A percentile compares a stretch with the other conserved stretches of the same genome.
phyloP scores from a whole-genome alignment of 2,888 invertebrate genomes.

The Drosophila testacea region DNA sequence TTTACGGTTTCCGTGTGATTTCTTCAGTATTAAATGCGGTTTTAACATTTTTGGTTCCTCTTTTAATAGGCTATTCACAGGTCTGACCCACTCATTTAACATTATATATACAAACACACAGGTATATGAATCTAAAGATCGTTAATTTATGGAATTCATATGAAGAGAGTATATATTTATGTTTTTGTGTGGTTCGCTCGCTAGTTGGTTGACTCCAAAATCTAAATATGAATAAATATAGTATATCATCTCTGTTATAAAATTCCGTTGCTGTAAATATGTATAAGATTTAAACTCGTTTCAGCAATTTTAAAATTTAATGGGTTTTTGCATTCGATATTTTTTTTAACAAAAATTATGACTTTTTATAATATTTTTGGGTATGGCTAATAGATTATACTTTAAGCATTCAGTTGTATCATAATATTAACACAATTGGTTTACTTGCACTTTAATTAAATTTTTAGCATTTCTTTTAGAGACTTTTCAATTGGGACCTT shows the following conservation, averaged over 20 bases:
- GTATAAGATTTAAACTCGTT: too few relatives aligned
- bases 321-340: too few relatives aligned
- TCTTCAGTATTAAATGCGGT: neutral
- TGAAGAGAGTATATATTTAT: neutral
- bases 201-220: neutral
- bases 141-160: neutral
- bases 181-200: neutral
- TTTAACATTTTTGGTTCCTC: conserved; percentile 24
- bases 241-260: neutral
- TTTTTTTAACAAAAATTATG: too few relatives aligned
- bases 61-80: conserved; percentile 6
- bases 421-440: neutral
- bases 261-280: neutral
- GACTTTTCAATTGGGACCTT: neutral
- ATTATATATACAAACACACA: neutral
- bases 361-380: too few relatives aligned
- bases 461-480: neutral
- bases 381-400: too few relatives aligned
- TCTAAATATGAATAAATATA: neutral
- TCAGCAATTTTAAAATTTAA: too few relatives aligned
- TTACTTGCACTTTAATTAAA: neutral
- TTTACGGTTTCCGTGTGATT: neutral
- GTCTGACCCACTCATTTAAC: conserved; percentile 10
- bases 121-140: too few relatives aligned
- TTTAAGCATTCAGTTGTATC: neutral